phyloP scores from a whole-genome alignment of 2,113 vertebrate genomes.

The Thermophis baileyi region DNA sequence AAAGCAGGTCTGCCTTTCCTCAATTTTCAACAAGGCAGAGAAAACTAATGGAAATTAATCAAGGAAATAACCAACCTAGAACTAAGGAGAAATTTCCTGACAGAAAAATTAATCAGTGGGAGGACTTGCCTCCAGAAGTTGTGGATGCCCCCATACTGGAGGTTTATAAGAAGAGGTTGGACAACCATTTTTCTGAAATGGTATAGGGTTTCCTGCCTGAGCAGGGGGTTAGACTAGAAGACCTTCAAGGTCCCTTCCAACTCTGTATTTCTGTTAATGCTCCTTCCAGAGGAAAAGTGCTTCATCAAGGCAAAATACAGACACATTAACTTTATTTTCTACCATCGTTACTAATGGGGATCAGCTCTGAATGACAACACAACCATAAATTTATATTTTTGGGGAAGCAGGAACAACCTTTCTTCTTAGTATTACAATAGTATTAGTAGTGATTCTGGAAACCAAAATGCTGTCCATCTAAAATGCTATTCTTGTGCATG shows the following conservation, averaged over 20 bases:
- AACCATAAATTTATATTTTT: background rate
- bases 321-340: background rate
- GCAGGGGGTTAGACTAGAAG: background rate
- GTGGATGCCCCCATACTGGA: background rate
- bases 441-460: background rate
- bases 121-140: background rate
- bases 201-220: background rate
- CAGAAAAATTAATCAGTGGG: background rate
- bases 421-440: background rate
- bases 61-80: no score
- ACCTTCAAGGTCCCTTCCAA: background rate
- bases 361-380: background rate
- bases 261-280: background rate
- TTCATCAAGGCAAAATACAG: background rate
- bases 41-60: no score
- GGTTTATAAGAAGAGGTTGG: background rate
- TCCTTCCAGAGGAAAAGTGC: background rate
- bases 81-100: background rate
- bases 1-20: background rate
- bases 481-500: background rate
- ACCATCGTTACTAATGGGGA: background rate
- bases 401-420: background rate
- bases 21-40: background rate
- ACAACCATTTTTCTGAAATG: background rate
- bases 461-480: no score